Conservation (phyloP, 1,140 invertebrate genomes). For the Bombus superbus region DNA sequence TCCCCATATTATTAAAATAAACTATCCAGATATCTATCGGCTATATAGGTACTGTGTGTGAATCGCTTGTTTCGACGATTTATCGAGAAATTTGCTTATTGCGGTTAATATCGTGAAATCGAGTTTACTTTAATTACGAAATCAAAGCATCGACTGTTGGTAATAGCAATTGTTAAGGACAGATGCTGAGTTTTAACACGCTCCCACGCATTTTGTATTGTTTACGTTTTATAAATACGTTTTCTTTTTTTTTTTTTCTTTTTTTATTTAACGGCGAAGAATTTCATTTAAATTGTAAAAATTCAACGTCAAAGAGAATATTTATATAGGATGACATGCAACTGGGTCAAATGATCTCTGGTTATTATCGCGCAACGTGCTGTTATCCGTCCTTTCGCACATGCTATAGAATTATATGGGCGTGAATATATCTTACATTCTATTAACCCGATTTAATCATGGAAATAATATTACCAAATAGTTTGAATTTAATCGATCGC, state of each 20-base stretch:
- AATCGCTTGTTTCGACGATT: background rate
- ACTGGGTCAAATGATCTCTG: background rate
- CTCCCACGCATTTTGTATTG: too few species aligned
- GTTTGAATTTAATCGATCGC: background rate
- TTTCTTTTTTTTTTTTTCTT: too few species aligned
- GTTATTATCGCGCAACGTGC: background rate
- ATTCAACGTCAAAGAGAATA: background rate
- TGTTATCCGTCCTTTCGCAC: background rate
- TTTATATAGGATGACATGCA: background rate
- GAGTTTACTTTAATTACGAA: too few species aligned
- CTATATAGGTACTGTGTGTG: background rate
- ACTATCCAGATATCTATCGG: background rate
- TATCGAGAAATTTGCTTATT: background rate
- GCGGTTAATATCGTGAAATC: background rate
- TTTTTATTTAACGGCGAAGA: too few species aligned
- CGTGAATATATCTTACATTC: background rate
- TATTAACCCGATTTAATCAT: background rate
- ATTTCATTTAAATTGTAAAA: background rate
- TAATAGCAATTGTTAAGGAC: too few species aligned
- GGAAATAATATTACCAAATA: background rate
- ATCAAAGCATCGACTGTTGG: too few species aligned
- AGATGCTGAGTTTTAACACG: too few species aligned
- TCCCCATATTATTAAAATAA: background rate
- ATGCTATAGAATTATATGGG: background rate
- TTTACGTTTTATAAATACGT: too few species aligned